Percentiles rank a stretch among this genome's conserved stretches.
Evolutionary conservation across 2,113 vertebrate genomes (phyloP).

Genomic region (Caloenas nicobarica): DNA sequence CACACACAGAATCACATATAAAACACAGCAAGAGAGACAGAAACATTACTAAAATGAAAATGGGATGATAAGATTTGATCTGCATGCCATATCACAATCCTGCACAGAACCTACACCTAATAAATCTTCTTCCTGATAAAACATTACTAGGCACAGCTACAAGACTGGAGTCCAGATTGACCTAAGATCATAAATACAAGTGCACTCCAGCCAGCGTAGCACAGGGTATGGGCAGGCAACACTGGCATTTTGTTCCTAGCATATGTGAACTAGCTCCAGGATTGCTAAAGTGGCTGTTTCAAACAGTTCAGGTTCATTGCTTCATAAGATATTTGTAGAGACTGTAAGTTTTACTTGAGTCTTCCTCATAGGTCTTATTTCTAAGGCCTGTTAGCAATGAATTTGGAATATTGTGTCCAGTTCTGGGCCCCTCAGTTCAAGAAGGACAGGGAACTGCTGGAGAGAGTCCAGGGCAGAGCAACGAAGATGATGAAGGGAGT

Average conservation of each 20-base stretch:
- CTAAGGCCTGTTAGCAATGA: background rate
- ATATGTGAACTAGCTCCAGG: background rate
- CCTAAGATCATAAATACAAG: background rate
- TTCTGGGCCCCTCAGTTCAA: no score
- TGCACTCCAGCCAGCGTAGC: background rate
- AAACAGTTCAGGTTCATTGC: background rate
- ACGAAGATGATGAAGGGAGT: no score
- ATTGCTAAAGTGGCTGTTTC: background rate
- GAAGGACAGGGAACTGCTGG: no score
- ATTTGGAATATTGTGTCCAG: no score
- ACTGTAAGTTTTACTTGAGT: background rate
- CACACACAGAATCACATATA: background rate
- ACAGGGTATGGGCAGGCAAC: background rate
- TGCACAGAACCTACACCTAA: background rate
- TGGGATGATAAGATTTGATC: background rate
- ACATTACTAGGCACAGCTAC: background rate
- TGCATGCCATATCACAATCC: background rate
- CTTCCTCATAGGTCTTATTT: background rate
- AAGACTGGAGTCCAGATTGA: background rate
- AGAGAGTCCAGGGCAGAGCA: no score
- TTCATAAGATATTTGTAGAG: background rate
- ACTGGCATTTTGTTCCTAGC: background rate
- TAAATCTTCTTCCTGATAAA: background rate
- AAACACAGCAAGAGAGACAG: background rate
- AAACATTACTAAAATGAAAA: slow-evolving; percentile 6